Evolutionary conservation across 1,140 invertebrate genomes (phyloP), one percentile per base, ranked within the genome.

Genomic region (Physella acuta): DNA sequence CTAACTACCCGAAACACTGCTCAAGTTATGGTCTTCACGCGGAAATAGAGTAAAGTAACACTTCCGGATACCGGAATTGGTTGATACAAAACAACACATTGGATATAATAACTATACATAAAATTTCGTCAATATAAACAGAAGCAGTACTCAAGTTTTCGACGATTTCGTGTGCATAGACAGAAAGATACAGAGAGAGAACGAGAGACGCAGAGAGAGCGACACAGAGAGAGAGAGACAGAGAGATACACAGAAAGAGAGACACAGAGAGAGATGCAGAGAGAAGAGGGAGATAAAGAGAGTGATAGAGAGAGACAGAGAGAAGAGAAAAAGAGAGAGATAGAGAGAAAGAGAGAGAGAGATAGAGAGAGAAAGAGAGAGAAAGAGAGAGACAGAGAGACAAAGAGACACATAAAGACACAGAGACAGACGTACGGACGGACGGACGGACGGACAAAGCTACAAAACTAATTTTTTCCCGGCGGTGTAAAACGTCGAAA

Each of bases 351-450:
- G 39, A 63, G 14, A 53, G 63, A 66, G 26, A 53, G 24, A 59
- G 39, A 63, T 33, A 55, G 20, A 70, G 68, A 62, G 3, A 24
- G 59, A 59, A 16, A 62, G 51, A 39, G 20, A 62, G 37, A 59
- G 33, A 30, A 8, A 62, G 36, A 70, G 44, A 63, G 44, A 59
- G 33, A 62, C 3, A 55, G 24, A 63, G 59, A 70, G 1, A 55
- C 28, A 70, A 36, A 68, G 11, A 49, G 3, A 70, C 37, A 62
- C 16, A 63, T 16, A 53, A 2, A 55, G 24, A 70, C 44, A 63
- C 16, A 59, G 68, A 62, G n/a, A 53, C 4, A 62, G 68, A 70
- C 44, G 36, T 26, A 62, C 37, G 53, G 24, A 55, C 14, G 31
- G 37, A 59, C 24, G 51, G 17, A 61, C 33, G 31, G 44, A 52